A percentile compares a stretch with the other conserved stretches of the same genome.
Evolutionary conservation across 2,797 vertebrate species (phyloP).

Genomic region (Betta splendens): DNA sequence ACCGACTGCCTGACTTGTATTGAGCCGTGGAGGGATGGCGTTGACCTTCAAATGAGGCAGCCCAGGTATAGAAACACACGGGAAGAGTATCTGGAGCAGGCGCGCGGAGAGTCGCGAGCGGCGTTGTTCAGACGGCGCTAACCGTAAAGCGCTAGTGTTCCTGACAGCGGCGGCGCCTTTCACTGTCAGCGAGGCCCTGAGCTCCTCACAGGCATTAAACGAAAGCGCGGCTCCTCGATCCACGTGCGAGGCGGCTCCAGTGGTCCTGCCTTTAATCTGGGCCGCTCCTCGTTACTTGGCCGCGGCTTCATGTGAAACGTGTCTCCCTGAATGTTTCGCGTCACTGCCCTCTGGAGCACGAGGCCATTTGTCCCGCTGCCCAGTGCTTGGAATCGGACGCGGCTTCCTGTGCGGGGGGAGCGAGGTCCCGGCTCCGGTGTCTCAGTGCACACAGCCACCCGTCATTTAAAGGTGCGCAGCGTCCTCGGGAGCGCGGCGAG

Average conservation of each 20-base stretch:
- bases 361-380: conserved; percentile 74
- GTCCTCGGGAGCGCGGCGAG: conserved; percentile 68
- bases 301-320: conserved; percentile 59
- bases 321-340: conserved; percentile 67
- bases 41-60: conserved; percentile 73
- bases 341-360: conserved; percentile 65
- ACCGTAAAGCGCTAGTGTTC: conserved; percentile 33
- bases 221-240: conserved; percentile 37
- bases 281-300: conserved; percentile 71
- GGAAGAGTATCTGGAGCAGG: conserved; percentile 64
- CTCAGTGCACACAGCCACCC: conserved; percentile 43
- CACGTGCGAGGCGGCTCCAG: conserved; percentile 42
- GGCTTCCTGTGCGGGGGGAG: conserved; percentile 36
- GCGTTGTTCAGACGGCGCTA: conserved; percentile 50
- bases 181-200: conserved; percentile 1
- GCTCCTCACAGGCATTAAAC: conserved; percentile 32
- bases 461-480: conserved; percentile 66
- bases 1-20: conserved; percentile 74
- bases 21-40: conserved; percentile 67
- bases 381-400: conserved; percentile 44
- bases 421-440: conserved; percentile 42
- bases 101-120: conserved; percentile 34
- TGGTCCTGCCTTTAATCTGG: conserved; percentile 56
- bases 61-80: conserved; percentile 67
- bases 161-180: conserved; percentile 29